Conservation (phyloP, 1,140 invertebrate genomes). For the Bathynomus jamesi region DNA sequence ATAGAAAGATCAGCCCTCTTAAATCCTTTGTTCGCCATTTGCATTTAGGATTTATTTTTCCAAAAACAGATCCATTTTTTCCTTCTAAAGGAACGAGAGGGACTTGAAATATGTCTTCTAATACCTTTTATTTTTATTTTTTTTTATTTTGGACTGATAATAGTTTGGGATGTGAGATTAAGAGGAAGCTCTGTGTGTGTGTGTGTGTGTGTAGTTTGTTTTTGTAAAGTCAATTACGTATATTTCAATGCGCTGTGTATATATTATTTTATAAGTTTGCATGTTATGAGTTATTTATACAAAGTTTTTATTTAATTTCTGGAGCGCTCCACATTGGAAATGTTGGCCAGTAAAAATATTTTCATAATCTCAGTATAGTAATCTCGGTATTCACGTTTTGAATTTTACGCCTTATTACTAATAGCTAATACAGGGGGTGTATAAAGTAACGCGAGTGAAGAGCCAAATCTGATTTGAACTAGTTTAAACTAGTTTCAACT, state of each 20-base stretch:
- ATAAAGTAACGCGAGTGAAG: no score
- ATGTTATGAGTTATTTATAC: background rate
- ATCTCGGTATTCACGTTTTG: no score
- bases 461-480: no score
- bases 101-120: background rate
- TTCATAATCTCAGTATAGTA: no score
- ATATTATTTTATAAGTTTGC: background rate
- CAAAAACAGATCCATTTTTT: background rate
- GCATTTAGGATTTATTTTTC: background rate
- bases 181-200: no score
- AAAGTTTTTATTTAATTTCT: background rate
- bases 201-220: background rate
- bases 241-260: background rate
- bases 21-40: background rate
- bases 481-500: no score
- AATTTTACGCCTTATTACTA: no score
- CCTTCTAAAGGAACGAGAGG: background rate
- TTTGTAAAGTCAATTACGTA: background rate
- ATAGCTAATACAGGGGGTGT: no score
- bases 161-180: no score
- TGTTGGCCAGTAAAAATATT: no score
- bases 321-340: no score
- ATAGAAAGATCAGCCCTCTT: background rate
- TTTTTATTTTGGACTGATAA: background rate
- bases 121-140: background rate